Percentiles rank a stretch among this genome's conserved stretches.
Evolutionary conservation across 2,113 vertebrate genomes (phyloP).

Genomic region (Tupaia tana): DNA sequence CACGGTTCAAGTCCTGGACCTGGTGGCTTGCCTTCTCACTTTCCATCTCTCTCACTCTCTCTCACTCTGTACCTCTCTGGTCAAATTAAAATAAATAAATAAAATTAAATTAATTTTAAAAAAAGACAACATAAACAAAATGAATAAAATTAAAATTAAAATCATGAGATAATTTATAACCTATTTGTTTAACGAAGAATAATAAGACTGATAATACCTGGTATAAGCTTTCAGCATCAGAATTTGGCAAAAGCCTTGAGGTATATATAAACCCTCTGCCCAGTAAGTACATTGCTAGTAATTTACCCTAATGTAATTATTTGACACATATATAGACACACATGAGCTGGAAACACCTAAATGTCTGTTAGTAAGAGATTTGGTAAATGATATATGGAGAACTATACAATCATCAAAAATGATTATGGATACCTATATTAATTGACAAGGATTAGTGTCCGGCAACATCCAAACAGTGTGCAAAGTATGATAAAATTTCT

Average conservation of each 20-base stretch:
- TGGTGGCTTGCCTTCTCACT: no score
- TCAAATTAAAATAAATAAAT: no score
- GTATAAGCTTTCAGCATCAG: not conserved
- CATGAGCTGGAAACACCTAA: slow-evolving; percentile 11
- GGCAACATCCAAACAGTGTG: not conserved
- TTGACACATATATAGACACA: slow-evolving; percentile 23
- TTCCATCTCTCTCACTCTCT: no score
- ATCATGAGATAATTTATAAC: not conserved
- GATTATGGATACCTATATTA: not conserved
- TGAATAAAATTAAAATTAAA: not conserved
- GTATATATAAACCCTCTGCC: not conserved
- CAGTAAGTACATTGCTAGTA: slow-evolving; percentile 32
- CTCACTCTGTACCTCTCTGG: no score
- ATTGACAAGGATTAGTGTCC: not conserved
- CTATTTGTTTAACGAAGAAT: not conserved
- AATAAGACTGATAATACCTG: not conserved
- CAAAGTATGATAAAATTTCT: not conserved
- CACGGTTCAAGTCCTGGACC: no score
- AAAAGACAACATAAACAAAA: not conserved
- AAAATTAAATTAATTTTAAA: no score
- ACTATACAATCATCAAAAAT: slow-evolving; percentile 9
- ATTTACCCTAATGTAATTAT: slow-evolving; percentile 8
- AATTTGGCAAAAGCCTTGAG: slow-evolving; percentile 19
- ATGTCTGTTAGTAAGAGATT: not conserved
- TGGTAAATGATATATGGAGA: not conserved